These are phyloP conservation scores for Pseudopodoces humilis DNA, from an alignment of 2,113 vertebrate species.

Conservation along the genomic window DNA sequence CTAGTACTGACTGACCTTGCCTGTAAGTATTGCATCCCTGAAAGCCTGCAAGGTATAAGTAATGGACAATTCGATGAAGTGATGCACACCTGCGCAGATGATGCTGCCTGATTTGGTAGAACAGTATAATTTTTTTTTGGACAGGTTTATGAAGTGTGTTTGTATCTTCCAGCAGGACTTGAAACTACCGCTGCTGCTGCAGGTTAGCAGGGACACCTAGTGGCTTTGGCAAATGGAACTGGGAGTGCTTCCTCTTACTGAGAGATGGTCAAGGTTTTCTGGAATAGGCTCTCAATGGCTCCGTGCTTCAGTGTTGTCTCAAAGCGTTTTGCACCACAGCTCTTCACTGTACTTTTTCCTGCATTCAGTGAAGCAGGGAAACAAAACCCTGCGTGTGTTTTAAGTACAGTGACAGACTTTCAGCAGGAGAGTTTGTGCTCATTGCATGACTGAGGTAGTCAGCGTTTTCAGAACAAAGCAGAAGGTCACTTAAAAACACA, in stretches of 20 bases:
- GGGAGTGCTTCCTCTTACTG: neutral
- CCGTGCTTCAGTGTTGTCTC: neutral
- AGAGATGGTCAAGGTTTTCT: neutral
- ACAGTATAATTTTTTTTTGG: neutral
- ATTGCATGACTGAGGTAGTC: neutral
- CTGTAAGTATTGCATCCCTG: neutral
- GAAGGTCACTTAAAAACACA: neutral
- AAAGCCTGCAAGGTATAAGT: neutral
- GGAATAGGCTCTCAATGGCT: neutral
- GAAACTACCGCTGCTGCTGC: accelerated
- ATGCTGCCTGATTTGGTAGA: neutral
- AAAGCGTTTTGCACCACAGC: neutral
- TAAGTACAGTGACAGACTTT: neutral
- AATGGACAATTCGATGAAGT: neutral
- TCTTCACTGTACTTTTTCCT: neutral
- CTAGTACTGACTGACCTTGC: constrained; percentile 26
- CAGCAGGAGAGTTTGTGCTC: neutral
- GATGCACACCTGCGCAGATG: neutral
- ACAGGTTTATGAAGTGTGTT: neutral
- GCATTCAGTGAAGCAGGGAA: accelerated
- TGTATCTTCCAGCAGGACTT: neutral
- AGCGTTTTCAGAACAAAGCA: neutral
- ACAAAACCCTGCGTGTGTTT: accelerated
- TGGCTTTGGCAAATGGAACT: neutral
- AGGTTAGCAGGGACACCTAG: constrained; percentile 45